phyloP scores from a whole-genome alignment of 2,797 vertebrate genomes.

The Betta splendens region DNA sequence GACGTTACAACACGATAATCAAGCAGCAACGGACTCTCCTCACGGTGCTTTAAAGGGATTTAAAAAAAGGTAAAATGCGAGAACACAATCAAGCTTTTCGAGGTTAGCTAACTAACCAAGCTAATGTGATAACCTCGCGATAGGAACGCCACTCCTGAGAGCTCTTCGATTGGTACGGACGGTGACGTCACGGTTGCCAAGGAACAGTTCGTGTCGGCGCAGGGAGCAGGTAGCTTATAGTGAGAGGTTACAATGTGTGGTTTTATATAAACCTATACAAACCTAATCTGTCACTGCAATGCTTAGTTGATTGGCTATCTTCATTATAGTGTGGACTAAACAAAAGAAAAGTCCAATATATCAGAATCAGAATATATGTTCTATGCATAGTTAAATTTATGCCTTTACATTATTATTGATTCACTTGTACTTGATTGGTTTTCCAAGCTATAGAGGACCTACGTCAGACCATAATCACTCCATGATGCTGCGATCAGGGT shows the following conservation, averaged over 20 bases:
- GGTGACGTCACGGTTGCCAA: slow-evolving; percentile 76
- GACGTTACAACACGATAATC: slow-evolving; percentile 11
- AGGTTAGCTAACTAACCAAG: slow-evolving; percentile 66
- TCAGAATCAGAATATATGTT: background rate
- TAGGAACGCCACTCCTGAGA: slow-evolving; percentile 34
- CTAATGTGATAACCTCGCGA: slow-evolving; percentile 71
- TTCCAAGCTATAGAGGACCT: no score
- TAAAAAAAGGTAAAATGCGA: slow-evolving; percentile 16
- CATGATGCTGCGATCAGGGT: no score
- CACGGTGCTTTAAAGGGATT: background rate
- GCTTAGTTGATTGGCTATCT: background rate
- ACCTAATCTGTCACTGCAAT: background rate
- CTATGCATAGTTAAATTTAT: no score
- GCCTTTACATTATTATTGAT: background rate
- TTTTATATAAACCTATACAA: background rate
- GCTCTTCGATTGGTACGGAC: slow-evolving; percentile 53
- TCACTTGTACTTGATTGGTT: no score
- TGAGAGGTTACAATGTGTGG: background rate
- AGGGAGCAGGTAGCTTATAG: background rate
- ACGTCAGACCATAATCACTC: no score
- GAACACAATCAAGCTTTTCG: slow-evolving; percentile 30
- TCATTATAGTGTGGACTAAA: background rate
- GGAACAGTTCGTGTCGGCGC: slow-evolving; percentile 46
- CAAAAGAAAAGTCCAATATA: background rate
- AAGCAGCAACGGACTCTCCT: background rate